phyloP scores from a whole-genome alignment of 2,888 invertebrate species.

The Neoscelio sp. region DNA sequence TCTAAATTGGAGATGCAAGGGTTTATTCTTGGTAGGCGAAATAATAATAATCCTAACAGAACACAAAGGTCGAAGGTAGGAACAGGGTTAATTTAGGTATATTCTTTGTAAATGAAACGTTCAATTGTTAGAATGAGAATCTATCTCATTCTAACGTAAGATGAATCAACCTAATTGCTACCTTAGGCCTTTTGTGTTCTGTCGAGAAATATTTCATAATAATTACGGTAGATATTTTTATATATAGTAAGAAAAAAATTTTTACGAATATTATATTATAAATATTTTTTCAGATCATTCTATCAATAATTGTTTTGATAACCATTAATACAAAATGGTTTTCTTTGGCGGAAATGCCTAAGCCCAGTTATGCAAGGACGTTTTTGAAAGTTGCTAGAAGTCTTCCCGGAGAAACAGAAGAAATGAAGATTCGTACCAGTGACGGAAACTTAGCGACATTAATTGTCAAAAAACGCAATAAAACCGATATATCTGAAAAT shows the following conservation, averaged over 20 bases:
- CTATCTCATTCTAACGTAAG: too few relatives aligned
- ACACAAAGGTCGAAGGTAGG: too few relatives aligned
- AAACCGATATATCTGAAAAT: conserved; percentile 71
- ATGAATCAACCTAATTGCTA: too few relatives aligned
- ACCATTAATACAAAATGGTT: conserved; percentile 12
- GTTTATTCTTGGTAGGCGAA: too few relatives aligned
- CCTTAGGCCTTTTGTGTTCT: too few relatives aligned
- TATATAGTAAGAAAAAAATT: background rate
- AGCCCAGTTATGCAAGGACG: conserved; percentile 88
- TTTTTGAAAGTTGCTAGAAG: conserved; percentile 91
- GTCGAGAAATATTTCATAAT: too few relatives aligned
- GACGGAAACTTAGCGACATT: conserved; percentile 91
- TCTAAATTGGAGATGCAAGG: too few relatives aligned
- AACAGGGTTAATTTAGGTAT: too few relatives aligned
- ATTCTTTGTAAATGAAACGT: too few relatives aligned
- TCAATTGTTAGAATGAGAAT: too few relatives aligned
- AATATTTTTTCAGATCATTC: conserved; percentile 40
- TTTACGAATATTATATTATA: background rate
- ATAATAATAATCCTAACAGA: too few relatives aligned
- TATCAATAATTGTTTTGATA: conserved; percentile 6
- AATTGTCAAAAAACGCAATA: conserved; percentile 88
- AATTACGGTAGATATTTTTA: background rate
- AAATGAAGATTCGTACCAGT: conserved; percentile 90
- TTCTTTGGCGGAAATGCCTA: conserved; percentile 73
- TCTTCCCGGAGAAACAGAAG: conserved; percentile 90